Conservation (phyloP, 2,888 invertebrate species). For the Drosophila peninsularis region DNA sequence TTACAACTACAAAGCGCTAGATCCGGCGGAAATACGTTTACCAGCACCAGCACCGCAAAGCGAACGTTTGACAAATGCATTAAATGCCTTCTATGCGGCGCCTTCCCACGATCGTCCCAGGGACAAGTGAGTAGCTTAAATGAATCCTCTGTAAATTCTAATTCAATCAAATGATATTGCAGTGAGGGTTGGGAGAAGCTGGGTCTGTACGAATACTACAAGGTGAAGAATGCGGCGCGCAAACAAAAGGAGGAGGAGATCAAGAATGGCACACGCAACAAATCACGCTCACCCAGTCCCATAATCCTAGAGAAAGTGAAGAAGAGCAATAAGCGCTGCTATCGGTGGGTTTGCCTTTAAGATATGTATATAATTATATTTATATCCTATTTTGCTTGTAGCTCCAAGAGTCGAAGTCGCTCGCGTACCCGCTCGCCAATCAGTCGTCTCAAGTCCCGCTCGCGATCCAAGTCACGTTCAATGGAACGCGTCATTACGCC, state of each 20-base stretch:
- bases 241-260: conserved; percentile 95
- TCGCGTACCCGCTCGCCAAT: conserved; percentile 86
- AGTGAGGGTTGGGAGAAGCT: conserved; percentile 99
- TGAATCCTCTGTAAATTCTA: too few species aligned
- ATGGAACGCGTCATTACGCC: conserved; percentile 60
- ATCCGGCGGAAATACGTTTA: conserved; percentile 94
- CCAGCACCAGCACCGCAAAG: conserved; percentile 98
- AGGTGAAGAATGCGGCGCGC: conserved; percentile 96
- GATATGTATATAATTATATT: not conserved
- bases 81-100: conserved; percentile 97
- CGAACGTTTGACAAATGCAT: conserved; percentile 95
- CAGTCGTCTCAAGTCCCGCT: conserved; percentile 85
- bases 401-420: conserved; percentile 86
- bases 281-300: conserved; percentile 92
- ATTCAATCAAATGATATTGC: conserved; percentile 54
- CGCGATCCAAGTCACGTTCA: conserved; percentile 85
- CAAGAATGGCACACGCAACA: conserved; percentile 88
- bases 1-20: conserved; percentile 94
- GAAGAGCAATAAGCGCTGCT: conserved; percentile 87
- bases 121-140: conserved; percentile 88
- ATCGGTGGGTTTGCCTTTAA: conserved; percentile 85
- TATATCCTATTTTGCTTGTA: conserved; percentile 61
- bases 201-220: conserved; percentile 98
- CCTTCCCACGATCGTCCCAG: conserved; percentile 97
- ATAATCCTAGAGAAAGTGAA: conserved; percentile 88